Evolutionary conservation across 2,113 vertebrate species (phyloP).

Genomic region (Oreochromis aureus): DNA sequence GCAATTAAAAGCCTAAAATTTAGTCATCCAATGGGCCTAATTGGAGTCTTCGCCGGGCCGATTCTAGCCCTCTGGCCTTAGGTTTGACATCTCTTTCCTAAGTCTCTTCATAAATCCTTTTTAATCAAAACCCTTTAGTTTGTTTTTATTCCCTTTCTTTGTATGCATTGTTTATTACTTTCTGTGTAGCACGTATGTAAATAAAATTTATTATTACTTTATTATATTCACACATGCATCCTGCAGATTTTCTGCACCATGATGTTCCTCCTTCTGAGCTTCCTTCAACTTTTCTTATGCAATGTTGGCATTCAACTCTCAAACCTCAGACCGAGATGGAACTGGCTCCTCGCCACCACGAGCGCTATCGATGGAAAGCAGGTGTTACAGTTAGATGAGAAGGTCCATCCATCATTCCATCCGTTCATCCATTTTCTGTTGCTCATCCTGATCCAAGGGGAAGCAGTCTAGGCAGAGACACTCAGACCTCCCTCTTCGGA

Average conservation of each 20-base stretch:
- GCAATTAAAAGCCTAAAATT: not conserved
- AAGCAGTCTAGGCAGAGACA: not conserved
- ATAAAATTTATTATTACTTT: not conserved
- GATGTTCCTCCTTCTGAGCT: not conserved
- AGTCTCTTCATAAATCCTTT: not conserved
- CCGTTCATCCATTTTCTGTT: not conserved
- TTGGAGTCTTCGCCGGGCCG: accelerated
- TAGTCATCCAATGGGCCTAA: not conserved
- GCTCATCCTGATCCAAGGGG: accelerated
- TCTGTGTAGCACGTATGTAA: not conserved
- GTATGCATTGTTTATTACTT: not conserved
- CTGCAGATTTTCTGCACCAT: not conserved
- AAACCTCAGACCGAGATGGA: not conserved
- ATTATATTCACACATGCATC: not conserved
- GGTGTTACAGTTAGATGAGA: not conserved
- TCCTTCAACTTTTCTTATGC: not conserved
- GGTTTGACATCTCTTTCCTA: not conserved
- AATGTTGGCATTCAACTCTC: not conserved
- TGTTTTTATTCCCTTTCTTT: not conserved
- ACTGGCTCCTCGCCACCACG: not conserved
- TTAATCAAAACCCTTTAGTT: not conserved
- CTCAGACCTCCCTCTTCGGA: not conserved
- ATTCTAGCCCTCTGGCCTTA: not conserved
- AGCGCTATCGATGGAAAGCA: not conserved
- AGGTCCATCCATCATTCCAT: not conserved